phyloP scores from a whole-genome alignment of 2,113 vertebrate genomes.

The Thalassoma bifasciatum region DNA sequence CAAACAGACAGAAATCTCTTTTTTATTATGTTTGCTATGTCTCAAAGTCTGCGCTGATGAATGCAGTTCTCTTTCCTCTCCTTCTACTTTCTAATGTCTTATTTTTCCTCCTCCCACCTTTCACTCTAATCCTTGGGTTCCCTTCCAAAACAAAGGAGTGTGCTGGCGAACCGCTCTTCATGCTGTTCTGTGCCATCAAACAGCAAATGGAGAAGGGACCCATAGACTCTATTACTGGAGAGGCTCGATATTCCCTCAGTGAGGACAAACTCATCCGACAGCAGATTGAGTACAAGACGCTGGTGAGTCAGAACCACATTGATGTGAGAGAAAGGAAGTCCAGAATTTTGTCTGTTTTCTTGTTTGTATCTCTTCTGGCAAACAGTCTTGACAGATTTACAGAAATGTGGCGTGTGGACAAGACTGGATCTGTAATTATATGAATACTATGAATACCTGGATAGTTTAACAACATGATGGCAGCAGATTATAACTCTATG shows the following conservation, averaged over 20 bases:
- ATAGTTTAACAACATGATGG: slow-evolving; percentile 3
- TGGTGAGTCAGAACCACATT: slow-evolving; percentile 84
- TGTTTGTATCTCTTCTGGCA: slow-evolving; percentile 20
- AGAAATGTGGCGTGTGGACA: slow-evolving; percentile 14
- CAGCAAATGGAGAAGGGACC: slow-evolving; percentile 98
- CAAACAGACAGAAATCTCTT: slow-evolving; percentile 8
- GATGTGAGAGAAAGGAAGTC: not conserved
- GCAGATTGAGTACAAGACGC: slow-evolving; percentile 96
- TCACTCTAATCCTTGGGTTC: slow-evolving; percentile 46
- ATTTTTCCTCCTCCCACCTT: slow-evolving; percentile 52
- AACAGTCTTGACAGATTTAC: slow-evolving; percentile 6
- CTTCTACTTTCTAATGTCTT: slow-evolving; percentile 19
- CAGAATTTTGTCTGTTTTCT: slow-evolving; percentile 8
- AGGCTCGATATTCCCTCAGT: slow-evolving; percentile 94
- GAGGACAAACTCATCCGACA: slow-evolving; percentile 97
- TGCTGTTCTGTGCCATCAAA: slow-evolving; percentile 97
- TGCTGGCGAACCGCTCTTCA: slow-evolving; percentile 94
- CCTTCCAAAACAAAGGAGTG: slow-evolving; percentile 86
- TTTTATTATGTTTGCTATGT: slow-evolving; percentile 34
- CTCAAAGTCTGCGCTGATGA: slow-evolving; percentile 35
- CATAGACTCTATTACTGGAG: slow-evolving; percentile 94
- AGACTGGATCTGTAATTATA: slow-evolving; percentile 5
- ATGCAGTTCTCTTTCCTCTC: slow-evolving; percentile 35
- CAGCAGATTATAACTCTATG: not conserved
- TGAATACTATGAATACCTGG: slow-evolving; percentile 12